These are phyloP conservation scores for Laupala kohalensis DNA, from an alignment of 1,140 invertebrate species.

Conservation along the genomic window DNA sequence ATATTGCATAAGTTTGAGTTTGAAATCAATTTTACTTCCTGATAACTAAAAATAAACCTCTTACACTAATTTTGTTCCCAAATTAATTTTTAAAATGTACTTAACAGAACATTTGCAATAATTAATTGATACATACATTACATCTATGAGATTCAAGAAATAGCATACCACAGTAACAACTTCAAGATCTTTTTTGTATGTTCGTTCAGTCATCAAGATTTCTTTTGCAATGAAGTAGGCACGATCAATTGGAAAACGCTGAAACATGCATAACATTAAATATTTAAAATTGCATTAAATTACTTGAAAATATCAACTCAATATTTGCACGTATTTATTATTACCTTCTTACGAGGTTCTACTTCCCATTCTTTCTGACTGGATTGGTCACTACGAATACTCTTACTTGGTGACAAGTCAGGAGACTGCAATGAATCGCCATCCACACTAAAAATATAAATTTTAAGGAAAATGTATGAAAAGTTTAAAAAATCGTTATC, in stretches of 20 bases:
- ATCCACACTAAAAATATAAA: neutral
- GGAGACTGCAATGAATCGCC: neutral
- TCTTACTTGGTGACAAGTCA: neutral
- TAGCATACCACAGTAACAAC: slow-evolving; percentile 69
- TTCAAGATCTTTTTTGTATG: slow-evolving; percentile 89
- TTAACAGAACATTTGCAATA: too few relatives aligned
- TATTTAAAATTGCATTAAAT: neutral
- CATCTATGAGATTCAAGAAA: too few relatives aligned
- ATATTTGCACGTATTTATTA: neutral
- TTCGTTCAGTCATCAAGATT: slow-evolving; percentile 87
- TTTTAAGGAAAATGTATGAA: too few relatives aligned
- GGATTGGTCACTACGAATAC: neutral
- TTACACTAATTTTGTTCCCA: too few relatives aligned
- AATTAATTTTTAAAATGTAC: too few relatives aligned
- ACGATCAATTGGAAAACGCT: slow-evolving; percentile 61
- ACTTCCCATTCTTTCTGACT: neutral
- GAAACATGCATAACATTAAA: slow-evolving; percentile 16
- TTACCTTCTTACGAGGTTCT: neutral
- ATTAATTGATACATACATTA: too few relatives aligned
- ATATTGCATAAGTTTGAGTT: too few relatives aligned
- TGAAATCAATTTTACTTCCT: too few relatives aligned
- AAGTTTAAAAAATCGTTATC: too few relatives aligned
- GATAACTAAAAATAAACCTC: too few relatives aligned
- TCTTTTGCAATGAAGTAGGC: slow-evolving; percentile 90
- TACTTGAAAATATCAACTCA: too few relatives aligned